phyloP scores from a whole-genome alignment of 2,797 vertebrate genomes.

The Phylloscopus collybita region DNA sequence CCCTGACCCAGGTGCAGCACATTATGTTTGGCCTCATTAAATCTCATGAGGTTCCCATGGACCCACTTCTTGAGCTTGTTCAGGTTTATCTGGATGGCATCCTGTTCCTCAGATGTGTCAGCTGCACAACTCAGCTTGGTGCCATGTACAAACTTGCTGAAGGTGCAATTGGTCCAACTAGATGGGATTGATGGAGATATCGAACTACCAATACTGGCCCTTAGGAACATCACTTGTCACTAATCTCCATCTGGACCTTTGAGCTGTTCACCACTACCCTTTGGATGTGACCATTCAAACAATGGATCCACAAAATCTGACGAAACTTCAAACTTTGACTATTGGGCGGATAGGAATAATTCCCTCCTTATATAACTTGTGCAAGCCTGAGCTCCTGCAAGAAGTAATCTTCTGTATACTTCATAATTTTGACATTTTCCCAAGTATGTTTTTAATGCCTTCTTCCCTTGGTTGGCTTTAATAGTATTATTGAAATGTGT shows the following conservation, averaged over 20 bases:
- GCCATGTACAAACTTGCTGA: not conserved
- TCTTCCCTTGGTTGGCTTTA: not conserved
- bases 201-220: not conserved
- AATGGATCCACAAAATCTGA: not conserved
- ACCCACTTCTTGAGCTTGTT: accelerated
- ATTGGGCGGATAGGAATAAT: conserved; percentile 8
- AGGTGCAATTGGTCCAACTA: accelerated
- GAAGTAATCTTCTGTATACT: conserved; percentile 10
- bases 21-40: not conserved
- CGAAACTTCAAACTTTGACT: conserved; percentile 7
- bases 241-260: not conserved
- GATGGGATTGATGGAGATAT: not conserved
- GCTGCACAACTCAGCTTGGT: not conserved
- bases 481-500: not conserved
- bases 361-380: not conserved
- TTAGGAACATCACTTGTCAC: not conserved
- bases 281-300: not conserved
- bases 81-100: not conserved
- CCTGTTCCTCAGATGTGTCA: not conserved
- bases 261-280: not conserved
- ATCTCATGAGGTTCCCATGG: not conserved
- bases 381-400: conserved; percentile 6
- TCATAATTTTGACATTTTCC: conserved; percentile 17
- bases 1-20: not conserved
- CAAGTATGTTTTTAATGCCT: not conserved